A percentile compares a stretch with the other conserved stretches of the same genome.
Evolutionary conservation across 2,797 vertebrate species (phyloP).

Genomic region (Platyrinchus mystaceus): DNA sequence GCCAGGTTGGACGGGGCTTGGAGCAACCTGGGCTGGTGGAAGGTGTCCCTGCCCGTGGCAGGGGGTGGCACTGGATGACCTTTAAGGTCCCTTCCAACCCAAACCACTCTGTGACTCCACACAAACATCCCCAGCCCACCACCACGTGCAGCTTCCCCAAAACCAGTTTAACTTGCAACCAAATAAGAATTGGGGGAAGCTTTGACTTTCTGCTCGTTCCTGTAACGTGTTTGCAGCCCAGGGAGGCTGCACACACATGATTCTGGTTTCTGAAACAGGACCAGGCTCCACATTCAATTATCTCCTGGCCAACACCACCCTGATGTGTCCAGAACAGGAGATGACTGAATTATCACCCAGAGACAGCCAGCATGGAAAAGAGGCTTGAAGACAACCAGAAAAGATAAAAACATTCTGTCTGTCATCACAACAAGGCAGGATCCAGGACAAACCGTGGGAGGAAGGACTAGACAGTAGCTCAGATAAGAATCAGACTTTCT

Average conservation of each 20-base stretch:
- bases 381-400: neutral
- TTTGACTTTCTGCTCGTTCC: neutral
- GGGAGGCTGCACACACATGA: accelerated
- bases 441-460: neutral
- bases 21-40: neutral
- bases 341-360: neutral
- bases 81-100: neutral
- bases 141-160: accelerated
- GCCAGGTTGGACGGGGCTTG: too few relatives aligned
- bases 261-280: neutral
- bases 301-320: neutral
- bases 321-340: neutral
- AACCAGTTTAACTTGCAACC: neutral
- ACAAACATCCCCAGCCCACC: neutral
- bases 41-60: neutral
- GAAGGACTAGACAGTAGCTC: neutral
- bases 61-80: neutral
- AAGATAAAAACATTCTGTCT: neutral
- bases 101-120: neutral
- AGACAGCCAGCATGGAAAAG: neutral
- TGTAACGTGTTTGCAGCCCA: neutral
- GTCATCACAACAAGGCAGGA: neutral
- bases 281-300: neutral
- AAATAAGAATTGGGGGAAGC: neutral
- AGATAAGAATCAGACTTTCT: neutral